A percentile compares a stretch with the other conserved stretches of the same genome.
Conservation (phyloP, 1,140 invertebrate species). For the Pissodes strobi region DNA sequence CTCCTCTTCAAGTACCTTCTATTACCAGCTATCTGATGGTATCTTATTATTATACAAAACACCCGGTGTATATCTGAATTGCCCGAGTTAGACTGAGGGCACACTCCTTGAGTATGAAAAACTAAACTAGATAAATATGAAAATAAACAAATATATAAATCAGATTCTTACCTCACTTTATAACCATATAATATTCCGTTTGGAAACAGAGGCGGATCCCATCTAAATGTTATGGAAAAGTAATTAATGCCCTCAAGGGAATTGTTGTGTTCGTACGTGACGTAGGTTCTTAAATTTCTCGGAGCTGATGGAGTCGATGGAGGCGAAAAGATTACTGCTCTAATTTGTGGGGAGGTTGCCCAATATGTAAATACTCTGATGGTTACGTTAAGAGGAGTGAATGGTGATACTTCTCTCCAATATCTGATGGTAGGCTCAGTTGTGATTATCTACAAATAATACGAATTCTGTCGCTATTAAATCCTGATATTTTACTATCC, state of each 20-base stretch:
- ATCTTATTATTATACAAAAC: too few species aligned
- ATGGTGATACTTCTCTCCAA: constrained; percentile 64
- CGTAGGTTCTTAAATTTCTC: constrained; percentile 68
- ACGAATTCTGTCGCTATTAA: too few species aligned
- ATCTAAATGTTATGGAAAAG: constrained; percentile 68
- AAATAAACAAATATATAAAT: too few species aligned
- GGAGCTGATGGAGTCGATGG: constrained; percentile 75
- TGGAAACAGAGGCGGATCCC: constrained; percentile 71
- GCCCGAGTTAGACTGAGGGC: too few species aligned
- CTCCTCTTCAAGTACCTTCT: too few species aligned
- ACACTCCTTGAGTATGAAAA: too few species aligned
- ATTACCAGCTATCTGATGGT: too few species aligned
- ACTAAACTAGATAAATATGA: too few species aligned
- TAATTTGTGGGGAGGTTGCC: constrained; percentile 70
- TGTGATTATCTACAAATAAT: constrained; percentile 53
- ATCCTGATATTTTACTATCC: too few species aligned
- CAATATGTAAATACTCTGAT: constrained; percentile 83
- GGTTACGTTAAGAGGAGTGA: constrained; percentile 69
- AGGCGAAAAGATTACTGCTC: constrained; percentile 65
- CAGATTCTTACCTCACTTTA: constrained; percentile 57
- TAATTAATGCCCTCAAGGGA: constrained; percentile 55
- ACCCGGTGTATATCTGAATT: too few species aligned
- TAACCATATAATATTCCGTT: constrained; percentile 79
- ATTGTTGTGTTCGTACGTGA: constrained; percentile 57
- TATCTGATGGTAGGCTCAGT: constrained; percentile 57